Evolutionary conservation across 2,113 vertebrate species (phyloP).

Genomic region (Dipodomys merriami): DNA sequence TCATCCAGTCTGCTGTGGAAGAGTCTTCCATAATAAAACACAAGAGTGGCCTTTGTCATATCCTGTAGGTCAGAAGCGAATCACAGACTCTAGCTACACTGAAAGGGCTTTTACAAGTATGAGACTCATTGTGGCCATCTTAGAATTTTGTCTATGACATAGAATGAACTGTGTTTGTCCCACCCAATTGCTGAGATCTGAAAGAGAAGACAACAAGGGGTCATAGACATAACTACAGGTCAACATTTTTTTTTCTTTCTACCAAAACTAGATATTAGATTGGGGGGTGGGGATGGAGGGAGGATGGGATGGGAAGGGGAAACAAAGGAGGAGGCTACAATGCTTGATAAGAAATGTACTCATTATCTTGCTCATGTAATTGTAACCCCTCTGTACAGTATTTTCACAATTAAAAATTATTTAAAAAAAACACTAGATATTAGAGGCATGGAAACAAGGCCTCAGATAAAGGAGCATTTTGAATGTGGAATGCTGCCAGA

Average conservation of each 20-base stretch:
- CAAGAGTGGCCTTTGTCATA: not conserved
- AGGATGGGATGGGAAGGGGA: too few relatives aligned
- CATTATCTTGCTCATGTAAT: too few relatives aligned
- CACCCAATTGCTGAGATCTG: not conserved
- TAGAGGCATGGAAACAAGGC: not conserved
- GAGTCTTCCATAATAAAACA: not conserved
- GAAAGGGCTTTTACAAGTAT: not conserved
- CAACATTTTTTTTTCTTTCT: conserved; percentile 15
- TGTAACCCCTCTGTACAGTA: too few relatives aligned
- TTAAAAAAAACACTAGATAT: not conserved
- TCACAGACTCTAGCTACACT: not conserved
- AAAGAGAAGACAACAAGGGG: not conserved
- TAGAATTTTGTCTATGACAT: not conserved
- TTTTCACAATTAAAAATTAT: too few relatives aligned
- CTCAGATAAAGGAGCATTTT: not conserved
- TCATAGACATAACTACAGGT: not conserved
- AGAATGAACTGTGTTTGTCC: not conserved
- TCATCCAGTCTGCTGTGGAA: not conserved
- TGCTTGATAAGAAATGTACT: too few relatives aligned
- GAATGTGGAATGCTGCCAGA: not conserved
- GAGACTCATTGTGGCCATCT: not conserved
- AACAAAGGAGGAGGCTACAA: too few relatives aligned
- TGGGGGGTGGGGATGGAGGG: too few relatives aligned
- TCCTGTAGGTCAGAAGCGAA: not conserved
- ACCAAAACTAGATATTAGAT: not conserved